Evolutionary conservation across 2,113 vertebrate species (phyloP).

Genomic region (Grantiella picta): DNA sequence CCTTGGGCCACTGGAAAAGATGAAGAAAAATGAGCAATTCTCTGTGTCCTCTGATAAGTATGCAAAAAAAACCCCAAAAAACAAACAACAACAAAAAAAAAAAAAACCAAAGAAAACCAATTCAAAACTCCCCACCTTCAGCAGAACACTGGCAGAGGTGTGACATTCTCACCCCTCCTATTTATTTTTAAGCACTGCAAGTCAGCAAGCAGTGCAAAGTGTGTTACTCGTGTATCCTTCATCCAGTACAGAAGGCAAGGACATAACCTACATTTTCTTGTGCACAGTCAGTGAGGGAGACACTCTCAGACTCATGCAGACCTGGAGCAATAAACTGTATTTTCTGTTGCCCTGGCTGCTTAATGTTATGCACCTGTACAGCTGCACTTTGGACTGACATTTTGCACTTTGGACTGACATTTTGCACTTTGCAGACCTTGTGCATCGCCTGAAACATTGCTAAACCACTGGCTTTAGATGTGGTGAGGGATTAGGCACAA

Average conservation of each 20-base stretch:
- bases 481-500: background rate
- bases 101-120: background rate
- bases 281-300: background rate
- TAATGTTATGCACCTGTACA: background rate
- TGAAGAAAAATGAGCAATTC: background rate
- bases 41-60: background rate
- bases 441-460: background rate
- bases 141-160: background rate
- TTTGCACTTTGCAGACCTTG: background rate
- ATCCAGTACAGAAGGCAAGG: background rate
- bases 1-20: background rate
- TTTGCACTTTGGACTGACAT: background rate
- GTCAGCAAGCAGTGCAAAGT: conserved; percentile 18
- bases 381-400: background rate
- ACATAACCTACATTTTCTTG: background rate
- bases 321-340: background rate
- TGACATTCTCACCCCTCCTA: conserved; percentile 12
- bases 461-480: background rate
- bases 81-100: too few relatives aligned
- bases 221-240: background rate
- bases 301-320: background rate
- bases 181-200: conserved; percentile 51
- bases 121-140: background rate
- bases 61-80: background rate
- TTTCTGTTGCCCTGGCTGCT: background rate